Base-by-base conservation (phyloP, 2,113 vertebrate species). In the Oryzias curvinotus region DNA sequence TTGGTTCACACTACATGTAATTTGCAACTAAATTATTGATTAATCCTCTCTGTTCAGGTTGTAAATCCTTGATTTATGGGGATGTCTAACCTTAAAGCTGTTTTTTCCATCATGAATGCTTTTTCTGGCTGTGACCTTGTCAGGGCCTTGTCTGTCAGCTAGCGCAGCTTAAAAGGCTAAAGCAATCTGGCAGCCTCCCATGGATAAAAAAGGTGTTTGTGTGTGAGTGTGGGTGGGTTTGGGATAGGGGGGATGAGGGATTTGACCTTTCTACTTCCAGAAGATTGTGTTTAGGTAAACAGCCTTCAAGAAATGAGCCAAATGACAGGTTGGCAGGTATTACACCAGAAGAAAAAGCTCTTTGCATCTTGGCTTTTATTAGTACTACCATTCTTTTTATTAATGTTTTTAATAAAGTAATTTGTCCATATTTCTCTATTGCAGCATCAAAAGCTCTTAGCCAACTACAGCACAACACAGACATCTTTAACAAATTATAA, bases 241-340 rank as follows among this genome's bases (percentile, higher is more conserved):
- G 49, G 56, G 62, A 61, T 57, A 75, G 80, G 58, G 65, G 68
- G 48, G 72, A 25, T 68, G 77, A 68, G 67, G 66, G 65, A 67
- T 84, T 92, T 95, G 93, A 95, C 92, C 93, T 95, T 95, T 94
- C 89, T 86, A 87, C 83, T 81, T 77, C 78, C 78, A 83, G 78
- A 91, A 88, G 89, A 92, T 91, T 86, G 91, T 92, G 92, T 92
- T 93, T 92, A 92, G 93, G 91, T 92, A 94, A 95, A 94, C 92
- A 95, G 91, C 88, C 82, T 93, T 90, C 93, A 85, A 90, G 84
- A 91, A 89, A 90, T 89, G 91, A 94, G 90, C 90, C 90, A 89
- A 68, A 90, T 73, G 82, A 89, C 83, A 85, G 85, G 65, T 83
- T 73, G 88, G 84, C 89, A 91, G 83, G 89, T 88, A 19, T 5